A percentile compares a stretch with the other conserved stretches of the same genome.
phyloP scores from a whole-genome alignment of 1,140 invertebrate genomes.

The Ceratosolen solmsi region DNA sequence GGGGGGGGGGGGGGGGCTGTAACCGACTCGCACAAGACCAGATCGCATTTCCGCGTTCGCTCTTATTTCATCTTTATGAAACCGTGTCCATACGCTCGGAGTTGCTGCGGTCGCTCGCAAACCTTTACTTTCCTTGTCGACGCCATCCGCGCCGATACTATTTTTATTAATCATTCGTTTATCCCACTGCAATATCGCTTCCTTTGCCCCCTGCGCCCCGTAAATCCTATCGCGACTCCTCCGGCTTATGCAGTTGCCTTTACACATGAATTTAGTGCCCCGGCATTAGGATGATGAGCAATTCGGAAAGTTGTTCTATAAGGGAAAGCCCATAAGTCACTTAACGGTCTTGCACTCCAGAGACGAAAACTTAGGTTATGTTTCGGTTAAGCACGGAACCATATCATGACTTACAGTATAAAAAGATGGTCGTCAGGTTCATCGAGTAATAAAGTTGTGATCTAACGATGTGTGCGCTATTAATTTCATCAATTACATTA shows the following conservation, averaged over 20 bases:
- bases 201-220: too few species aligned
- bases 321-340: background rate
- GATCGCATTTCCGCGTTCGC: background rate
- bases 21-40: background rate
- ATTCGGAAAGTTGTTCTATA: background rate
- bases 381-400: background rate
- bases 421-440: too few species aligned
- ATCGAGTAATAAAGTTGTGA: background rate
- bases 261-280: too few species aligned
- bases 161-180: too few species aligned
- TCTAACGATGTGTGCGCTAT: background rate
- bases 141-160: background rate
- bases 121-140: background rate
- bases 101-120: background rate
- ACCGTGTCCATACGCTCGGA: too few species aligned
- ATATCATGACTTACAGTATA: background rate
- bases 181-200: too few species aligned
- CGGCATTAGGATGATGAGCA: background rate
- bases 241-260: too few species aligned
- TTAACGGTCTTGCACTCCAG: background rate
- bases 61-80: slow-evolving; percentile 32
- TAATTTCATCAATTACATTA: background rate
- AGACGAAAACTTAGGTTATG: background rate
- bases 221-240: background rate
- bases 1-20: too few species aligned